These are phyloP conservation scores for Fopius arisanus DNA, from an alignment of 1,140 invertebrate species.

Conservation along the genomic window DNA sequence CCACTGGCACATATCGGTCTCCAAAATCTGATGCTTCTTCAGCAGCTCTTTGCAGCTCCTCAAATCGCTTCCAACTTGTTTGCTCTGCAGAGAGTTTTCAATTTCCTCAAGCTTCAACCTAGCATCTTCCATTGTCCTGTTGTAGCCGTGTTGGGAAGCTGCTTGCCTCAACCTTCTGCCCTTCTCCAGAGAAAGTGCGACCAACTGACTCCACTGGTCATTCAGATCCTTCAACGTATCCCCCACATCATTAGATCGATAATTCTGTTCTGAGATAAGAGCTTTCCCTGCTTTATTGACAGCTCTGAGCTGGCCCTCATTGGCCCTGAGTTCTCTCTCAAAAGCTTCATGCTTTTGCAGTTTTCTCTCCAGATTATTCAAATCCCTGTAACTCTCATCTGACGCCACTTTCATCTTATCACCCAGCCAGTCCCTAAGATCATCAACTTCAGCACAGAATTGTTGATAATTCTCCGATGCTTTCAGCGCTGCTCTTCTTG, in stretches of 20 bases:
- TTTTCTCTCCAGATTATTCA: slow-evolving; percentile 91
- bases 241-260: slow-evolving; percentile 73
- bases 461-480: slow-evolving; percentile 84
- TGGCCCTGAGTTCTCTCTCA: slow-evolving; percentile 91
- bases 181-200: slow-evolving; percentile 80
- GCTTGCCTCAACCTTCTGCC: slow-evolving; percentile 81
- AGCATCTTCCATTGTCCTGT: slow-evolving; percentile 80
- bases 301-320: slow-evolving; percentile 85
- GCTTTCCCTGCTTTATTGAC: slow-evolving; percentile 83
- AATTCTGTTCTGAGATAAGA: slow-evolving; percentile 76
- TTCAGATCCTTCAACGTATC: slow-evolving; percentile 74
- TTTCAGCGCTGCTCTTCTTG: slow-evolving; percentile 75
- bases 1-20: slow-evolving; percentile 82
- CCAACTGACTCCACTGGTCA: slow-evolving; percentile 76
- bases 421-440: slow-evolving; percentile 86
- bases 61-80: slow-evolving; percentile 84
- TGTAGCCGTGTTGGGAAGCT: slow-evolving; percentile 81
- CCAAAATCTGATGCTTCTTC: slow-evolving; percentile 83
- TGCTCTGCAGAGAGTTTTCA: slow-evolving; percentile 76
- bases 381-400: slow-evolving; percentile 92
- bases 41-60: slow-evolving; percentile 88
- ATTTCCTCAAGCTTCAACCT: slow-evolving; percentile 83
- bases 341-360: slow-evolving; percentile 98
- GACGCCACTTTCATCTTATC: slow-evolving; percentile 91
- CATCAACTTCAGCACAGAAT: slow-evolving; percentile 89